Evolutionary conservation across 2,797 vertebrate genomes (phyloP).

Genomic region (Malurus splendens): DNA sequence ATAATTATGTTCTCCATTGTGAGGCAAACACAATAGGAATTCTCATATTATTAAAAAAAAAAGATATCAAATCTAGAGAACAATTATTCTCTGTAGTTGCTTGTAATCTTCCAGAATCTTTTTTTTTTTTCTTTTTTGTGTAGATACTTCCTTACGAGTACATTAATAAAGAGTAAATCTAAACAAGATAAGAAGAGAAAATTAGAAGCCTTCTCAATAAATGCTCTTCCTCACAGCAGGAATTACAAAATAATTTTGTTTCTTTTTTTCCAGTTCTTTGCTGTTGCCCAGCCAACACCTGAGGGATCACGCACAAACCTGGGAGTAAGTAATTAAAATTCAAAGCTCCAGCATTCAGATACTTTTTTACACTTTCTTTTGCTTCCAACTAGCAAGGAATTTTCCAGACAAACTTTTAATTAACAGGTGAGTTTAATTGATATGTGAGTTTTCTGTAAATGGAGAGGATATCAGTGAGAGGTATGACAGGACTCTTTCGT

Average conservation of each 20-base stretch:
- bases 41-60: conserved; percentile 7
- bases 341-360: conserved; percentile 72
- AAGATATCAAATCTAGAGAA: not conserved
- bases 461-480: conserved; percentile 42
- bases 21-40: conserved; percentile 5
- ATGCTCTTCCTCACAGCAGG: conserved; percentile 33
- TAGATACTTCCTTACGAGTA: conserved; percentile 39
- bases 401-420: conserved; percentile 74
- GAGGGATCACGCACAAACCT: conserved; percentile 53
- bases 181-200: conserved; percentile 55
- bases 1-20: conserved; percentile 4
- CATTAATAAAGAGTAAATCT: conserved; percentile 56
- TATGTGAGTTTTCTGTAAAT: conserved; percentile 65
- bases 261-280: conserved; percentile 42
- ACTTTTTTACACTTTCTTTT: conserved; percentile 69
- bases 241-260: conserved; percentile 57
- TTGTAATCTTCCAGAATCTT: conserved; percentile 20
- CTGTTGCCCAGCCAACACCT: conserved; percentile 58
- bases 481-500: conserved; percentile 14
- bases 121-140: conserved; percentile 13
- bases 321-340: conserved; percentile 76
- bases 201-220: conserved; percentile 38
- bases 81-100: conserved; percentile 20
- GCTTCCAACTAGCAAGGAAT: conserved; percentile 68
- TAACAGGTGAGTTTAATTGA: conserved; percentile 76